Base-by-base conservation (phyloP, 2,113 vertebrate species). In the Semicossyphus pulcher region DNA sequence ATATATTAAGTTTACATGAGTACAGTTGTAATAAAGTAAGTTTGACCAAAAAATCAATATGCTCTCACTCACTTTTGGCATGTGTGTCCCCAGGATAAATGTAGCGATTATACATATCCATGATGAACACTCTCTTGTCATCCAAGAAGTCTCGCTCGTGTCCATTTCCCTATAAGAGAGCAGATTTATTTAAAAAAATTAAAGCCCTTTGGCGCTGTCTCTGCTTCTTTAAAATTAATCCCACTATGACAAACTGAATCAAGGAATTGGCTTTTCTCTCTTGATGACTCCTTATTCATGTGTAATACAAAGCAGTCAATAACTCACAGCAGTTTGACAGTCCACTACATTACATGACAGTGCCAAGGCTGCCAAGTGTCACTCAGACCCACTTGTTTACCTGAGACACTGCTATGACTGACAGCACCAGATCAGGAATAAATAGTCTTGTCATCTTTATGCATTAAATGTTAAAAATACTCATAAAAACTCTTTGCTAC, bases 71-170 rank as follows among this genome's bases (percentile, higher is more conserved):
- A 99, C 97, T 92, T 92, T 99, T 99, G 75, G 97, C 97, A 62
- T 90, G 93, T 73, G 91, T 92, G 75, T 98, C 97, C 21, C 96
- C 94, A 0, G 97, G 97, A 76, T 99, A 99, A 86, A 99, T 98
- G 45, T 96, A 93, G 51, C 95, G 95, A 72, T 99, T 99, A 81
- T 98, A 99, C 10, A 93, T 95, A 26, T 99, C 97, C 97, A 99
- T 95, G 73, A 99, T 99, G 80, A 96, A 99, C 12, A 99, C 96
- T 0, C 95, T 93, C 31, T 83, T 90, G 87, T 99, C 97, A 1
- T 95, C 95, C 93, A 99, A 88, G 65, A 99, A 99, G 91, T 99
- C 97, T 0, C 96, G 92, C 78, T 97, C 97, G 0, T 99, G 97
- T 74, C 97, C 97, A 25, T 99, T 99, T 80, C 97, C 97, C 97